These are phyloP conservation scores for Acanthochromis polyacanthus DNA, from an alignment of 2,113 vertebrate genomes.

Conservation along the genomic window DNA sequence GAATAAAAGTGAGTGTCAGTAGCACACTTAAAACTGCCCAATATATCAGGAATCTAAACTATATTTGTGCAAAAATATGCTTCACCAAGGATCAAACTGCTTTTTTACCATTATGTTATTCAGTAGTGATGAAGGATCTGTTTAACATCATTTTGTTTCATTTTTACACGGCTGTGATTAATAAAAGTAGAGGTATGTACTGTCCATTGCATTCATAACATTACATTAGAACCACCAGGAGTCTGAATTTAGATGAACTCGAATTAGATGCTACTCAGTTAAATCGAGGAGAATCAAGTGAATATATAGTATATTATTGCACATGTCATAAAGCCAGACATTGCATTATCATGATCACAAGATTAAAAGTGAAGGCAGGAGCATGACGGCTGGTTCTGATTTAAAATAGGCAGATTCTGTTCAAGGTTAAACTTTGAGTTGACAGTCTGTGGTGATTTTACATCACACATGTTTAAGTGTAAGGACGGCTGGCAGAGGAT, in stretches of 20 bases:
- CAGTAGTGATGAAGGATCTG: neutral
- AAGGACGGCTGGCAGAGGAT: constrained; percentile 58
- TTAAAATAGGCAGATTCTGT: constrained; percentile 43
- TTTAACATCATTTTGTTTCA: neutral
- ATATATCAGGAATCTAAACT: neutral
- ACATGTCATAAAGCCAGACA: neutral
- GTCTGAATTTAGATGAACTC: no score
- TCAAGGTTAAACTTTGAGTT: constrained; percentile 22
- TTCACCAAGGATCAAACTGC: no score
- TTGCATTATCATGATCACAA: neutral
- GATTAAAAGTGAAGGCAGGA: neutral
- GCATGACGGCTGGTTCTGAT: constrained; percentile 16
- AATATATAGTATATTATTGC: neutral
- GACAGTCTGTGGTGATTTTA: constrained; percentile 24
- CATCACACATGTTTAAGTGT: constrained; percentile 31
- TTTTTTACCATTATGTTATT: neutral
- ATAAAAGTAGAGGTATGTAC: neutral
- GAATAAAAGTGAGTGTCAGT: neutral
- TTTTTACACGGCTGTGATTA: neutral
- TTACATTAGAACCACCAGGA: neutral
- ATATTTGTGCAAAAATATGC: neutral
- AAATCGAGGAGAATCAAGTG: no score
- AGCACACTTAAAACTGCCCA: neutral
- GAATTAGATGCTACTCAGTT: no score
- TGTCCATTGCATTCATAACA: neutral